These are phyloP conservation scores for Zeuzera pyrina DNA, from an alignment of 2,888 invertebrate genomes.

Conservation along the genomic window DNA sequence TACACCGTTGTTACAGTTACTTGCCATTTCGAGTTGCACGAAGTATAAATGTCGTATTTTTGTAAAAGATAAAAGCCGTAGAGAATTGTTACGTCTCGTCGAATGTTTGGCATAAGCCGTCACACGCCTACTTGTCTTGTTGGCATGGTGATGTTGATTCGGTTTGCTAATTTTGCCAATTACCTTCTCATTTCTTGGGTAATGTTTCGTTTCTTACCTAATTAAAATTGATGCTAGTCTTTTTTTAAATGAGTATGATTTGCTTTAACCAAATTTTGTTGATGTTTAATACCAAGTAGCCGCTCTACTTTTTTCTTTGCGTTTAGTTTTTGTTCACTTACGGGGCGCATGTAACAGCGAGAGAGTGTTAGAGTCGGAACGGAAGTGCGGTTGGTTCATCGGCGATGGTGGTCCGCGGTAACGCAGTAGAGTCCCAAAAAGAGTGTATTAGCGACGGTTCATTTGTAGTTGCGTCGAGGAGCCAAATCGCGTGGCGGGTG, in stretches of 20 bases:
- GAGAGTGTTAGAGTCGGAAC: constrained; percentile 2
- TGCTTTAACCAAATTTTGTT: no score
- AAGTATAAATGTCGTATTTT: constrained; percentile 1
- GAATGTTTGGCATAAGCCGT: constrained; percentile 44
- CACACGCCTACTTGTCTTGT: constrained; percentile 42
- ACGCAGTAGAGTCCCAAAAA: constrained; percentile 14
- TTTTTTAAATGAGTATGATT: no score
- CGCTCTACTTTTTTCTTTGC: no score
- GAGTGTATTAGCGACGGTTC: constrained; percentile 37
- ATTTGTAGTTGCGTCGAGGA: constrained; percentile 46
- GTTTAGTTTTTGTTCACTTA: no score
- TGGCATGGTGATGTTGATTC: constrained; percentile 33
- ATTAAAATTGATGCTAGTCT: no score
- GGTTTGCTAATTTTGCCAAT: constrained; percentile 30
- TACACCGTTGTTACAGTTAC: constrained; percentile 22
- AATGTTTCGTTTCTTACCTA: no score
- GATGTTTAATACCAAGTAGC: no score
- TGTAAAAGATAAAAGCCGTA: constrained; percentile 24
- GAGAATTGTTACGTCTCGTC: constrained; percentile 34
- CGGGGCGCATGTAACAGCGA: not conserved
- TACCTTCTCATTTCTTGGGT: no score
- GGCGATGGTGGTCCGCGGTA: no score
- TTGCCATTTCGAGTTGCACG: no score
- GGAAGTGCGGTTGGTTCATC: constrained; percentile 9
- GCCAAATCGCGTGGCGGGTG: constrained; percentile 58